These are phyloP conservation scores for Priocnemis perturbator DNA, from an alignment of 2,888 invertebrate genomes.

Conservation along the genomic window DNA sequence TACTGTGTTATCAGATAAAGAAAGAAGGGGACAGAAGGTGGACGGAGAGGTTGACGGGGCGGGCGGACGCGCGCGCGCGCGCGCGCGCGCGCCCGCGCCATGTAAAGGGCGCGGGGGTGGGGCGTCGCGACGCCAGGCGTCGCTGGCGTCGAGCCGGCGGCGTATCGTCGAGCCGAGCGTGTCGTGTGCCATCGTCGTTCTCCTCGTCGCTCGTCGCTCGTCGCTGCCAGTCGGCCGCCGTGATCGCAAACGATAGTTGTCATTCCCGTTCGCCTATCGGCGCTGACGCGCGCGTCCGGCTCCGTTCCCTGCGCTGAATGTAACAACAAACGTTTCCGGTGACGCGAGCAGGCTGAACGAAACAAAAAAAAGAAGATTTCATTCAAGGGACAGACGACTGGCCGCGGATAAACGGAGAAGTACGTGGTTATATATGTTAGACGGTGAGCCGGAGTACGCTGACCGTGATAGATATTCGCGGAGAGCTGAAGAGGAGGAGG, in stretches of 20 bases:
- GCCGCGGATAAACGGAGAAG: too few species aligned
- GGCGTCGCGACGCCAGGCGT: conserved; percentile 58
- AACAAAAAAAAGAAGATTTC: neutral
- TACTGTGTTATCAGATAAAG: too few species aligned
- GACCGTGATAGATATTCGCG: neutral
- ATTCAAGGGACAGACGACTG: neutral
- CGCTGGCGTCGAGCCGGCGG: conserved; percentile 57
- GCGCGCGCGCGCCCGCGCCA: neutral
- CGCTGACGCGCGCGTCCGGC: neutral
- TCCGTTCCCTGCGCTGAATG: neutral
- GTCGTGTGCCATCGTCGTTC: conserved; percentile 48
- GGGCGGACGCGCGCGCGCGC: neutral
- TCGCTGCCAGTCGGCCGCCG: conserved; percentile 15
- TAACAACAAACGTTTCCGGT: conserved; percentile 4
- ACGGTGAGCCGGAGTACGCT: neutral
- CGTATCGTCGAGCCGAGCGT: conserved; percentile 53
- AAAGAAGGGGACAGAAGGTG: too few species aligned
- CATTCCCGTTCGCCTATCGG: neutral
- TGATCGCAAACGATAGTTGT: conserved; percentile 1
- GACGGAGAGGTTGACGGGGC: too few species aligned
- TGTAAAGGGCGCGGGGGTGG: conserved; percentile 34
- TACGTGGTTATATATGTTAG: too few species aligned
- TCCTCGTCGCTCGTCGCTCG: conserved; percentile 24
- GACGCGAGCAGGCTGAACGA: neutral
- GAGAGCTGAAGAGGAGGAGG: neutral